Percentiles rank a stretch among this genome's conserved stretches.
Evolutionary conservation across 1,140 invertebrate species (phyloP).

Genomic region (Parapsyche elsis): DNA sequence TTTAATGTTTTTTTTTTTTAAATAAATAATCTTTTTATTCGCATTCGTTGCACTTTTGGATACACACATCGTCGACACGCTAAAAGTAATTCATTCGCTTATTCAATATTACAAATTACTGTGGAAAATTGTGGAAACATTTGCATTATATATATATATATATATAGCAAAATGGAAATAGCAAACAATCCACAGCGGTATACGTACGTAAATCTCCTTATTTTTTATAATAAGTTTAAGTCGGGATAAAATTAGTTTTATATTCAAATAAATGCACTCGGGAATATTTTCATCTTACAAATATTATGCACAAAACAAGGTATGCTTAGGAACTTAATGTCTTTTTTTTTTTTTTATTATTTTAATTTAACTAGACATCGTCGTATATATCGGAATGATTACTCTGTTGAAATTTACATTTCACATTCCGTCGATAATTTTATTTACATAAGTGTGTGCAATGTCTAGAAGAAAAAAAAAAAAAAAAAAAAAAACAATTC

Average conservation of each 20-base stretch:
- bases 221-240: conserved; percentile 25
- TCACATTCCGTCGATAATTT: too few species aligned
- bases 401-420: too few species aligned
- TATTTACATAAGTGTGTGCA: too few species aligned
- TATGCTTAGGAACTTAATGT: background rate
- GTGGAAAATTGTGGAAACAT: conserved; percentile 29
- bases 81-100: background rate
- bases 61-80: background rate
- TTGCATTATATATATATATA: background rate
- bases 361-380: too few species aligned
- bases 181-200: conserved; percentile 43
- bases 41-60: conserved; percentile 32
- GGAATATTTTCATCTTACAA: conserved; percentile 11
- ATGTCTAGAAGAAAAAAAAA: too few species aligned
- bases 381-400: too few species aligned
- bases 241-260: background rate
- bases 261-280: conserved; percentile 1
- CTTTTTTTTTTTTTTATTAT: background rate
- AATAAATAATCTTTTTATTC: conserved; percentile 9
- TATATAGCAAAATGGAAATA: conserved; percentile 29
- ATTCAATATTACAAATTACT: background rate
- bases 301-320: background rate
- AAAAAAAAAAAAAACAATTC: too few species aligned
- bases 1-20: background rate
- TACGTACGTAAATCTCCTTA: conserved; percentile 39